Conservation (phyloP, 2,888 invertebrate genomes). For the Ormia ochracea region DNA sequence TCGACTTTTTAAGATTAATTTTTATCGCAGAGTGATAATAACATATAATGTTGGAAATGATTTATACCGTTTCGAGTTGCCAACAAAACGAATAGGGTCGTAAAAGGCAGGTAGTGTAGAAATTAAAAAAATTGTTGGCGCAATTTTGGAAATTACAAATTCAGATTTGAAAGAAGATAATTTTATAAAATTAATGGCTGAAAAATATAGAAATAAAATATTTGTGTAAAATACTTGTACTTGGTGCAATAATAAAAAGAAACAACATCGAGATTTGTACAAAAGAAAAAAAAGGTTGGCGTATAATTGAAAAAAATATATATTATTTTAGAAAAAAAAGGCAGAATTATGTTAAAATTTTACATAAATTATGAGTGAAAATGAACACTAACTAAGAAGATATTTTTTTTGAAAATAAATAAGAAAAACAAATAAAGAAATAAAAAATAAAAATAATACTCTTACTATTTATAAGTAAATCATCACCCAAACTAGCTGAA, state of each 20-base stretch:
- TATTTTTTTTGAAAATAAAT: constrained; percentile 62
- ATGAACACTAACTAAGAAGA: constrained; percentile 25
- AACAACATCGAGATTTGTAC: constrained; percentile 50
- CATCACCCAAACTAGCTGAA: constrained; percentile 89
- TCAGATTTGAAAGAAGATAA: no score
- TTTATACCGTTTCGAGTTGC: no score
- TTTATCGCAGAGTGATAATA: no score
- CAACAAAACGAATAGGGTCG: no score
- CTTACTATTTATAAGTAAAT: constrained; percentile 82
- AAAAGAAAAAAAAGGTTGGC: constrained; percentile 6
- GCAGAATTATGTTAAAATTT: constrained; percentile 21
- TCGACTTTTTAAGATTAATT: no score
- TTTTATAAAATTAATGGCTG: no score
- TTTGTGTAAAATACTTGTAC: no score
- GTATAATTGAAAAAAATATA: background rate
- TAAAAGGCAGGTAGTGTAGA: no score
- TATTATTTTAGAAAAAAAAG: background rate
- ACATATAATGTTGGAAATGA: no score
- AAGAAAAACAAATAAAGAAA: constrained; percentile 60
- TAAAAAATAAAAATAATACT: constrained; percentile 72
- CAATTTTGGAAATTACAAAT: no score
- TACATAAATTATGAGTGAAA: constrained; percentile 5
- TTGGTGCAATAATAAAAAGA: constrained; percentile 38
- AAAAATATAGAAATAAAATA: no score
- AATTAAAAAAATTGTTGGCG: no score